Evolutionary conservation across 2,797 vertebrate genomes (phyloP), one percentile per base, ranked within the genome.

Genomic region (Girardinus metallicus): DNA sequence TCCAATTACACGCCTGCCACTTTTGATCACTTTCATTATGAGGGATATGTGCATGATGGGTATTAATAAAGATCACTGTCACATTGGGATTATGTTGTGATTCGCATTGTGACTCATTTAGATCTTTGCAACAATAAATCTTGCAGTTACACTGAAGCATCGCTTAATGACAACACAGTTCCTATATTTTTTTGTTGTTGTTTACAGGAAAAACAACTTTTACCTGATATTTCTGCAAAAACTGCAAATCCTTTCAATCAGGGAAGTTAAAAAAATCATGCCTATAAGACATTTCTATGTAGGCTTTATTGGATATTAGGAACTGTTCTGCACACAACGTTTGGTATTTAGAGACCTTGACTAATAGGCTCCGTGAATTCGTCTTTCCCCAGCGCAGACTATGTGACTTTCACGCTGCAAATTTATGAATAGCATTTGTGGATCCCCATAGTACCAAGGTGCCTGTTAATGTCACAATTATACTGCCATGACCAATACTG

Each of bases 341-440:
- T 90, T 81, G 73, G 68, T 93, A 92, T 93, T 94, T 92, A 92
- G 84, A 74, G 75, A 83, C 88, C 91, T 29, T 94, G 92, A 90
- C 93, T 92, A 93, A 94, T 85, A 85, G 86, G 91, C 93, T 93
- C 83, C 86, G 83, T 86, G 91, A 82, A 79, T 90, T 91, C 90
- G 86, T 91, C 84, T 91, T 78, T 83, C 86, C 60, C 4, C 77
- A 84, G 83, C 78, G 64, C 34, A 26, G 79, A 76, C 86, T 83
- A 51, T 87, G 88, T 94, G 93, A 94, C 94, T 95, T 95, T 95
- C 93, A 95, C 81, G 88, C 86, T 53, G 44, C 85, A 90, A 29
- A 44, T 94, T 93, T 92, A 83, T 51, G 76, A 76, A 73, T 64
- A 83, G 89, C 91, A 88, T 92, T 92, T 84, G 82, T 44, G 82